Base-by-base conservation (phyloP, 2,888 invertebrate species). In the Stenodera caucasica region DNA sequence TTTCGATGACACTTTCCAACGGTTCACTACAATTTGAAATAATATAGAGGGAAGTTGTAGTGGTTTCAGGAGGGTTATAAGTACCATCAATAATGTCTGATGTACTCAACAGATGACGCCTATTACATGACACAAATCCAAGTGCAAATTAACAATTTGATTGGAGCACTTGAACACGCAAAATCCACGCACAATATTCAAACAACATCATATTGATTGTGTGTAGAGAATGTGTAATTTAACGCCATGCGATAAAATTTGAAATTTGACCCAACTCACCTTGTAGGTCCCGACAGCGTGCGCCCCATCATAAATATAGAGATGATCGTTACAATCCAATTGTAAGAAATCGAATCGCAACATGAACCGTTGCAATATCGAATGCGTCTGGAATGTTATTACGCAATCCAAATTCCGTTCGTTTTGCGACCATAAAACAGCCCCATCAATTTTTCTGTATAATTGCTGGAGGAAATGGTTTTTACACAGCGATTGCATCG, bases 381-480 rank as follows among this genome's bases (percentile, higher is more conserved):
- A 93, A 83, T 95, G 94, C 70, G 96, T 96, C 83, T 95, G 95
- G 82, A 95, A 96, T 58, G 95, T 96, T 79, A 95, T 91, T 74
- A 91, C 89, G 84, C 96, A 96, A 82, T 95, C 92, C 76, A 95
- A 84, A 80, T 94, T 92, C 69, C 92, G 85, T 82, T 96, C 95
- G 81, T 94, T 94, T 78, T 92, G 90, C 23, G 95, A 95, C 84
- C 90, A 91, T 58, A 96, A 85, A 60, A 94, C 91, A 9, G 94
- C 95, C 45, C 95, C 95, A 78, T 96, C 94, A 73, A 95, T 89
- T 83, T 94, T 94, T 67, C 94, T 86, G 82, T 94, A 94, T 74
- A 94, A 86, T 69, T 92, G 91, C 78, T 92, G 92, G 67, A 94
- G 86, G 81, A 92, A 94, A 81, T 93, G 91, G 81, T 91, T 92